These are phyloP conservation scores for Drosophila planitibia DNA, from an alignment of 2,888 invertebrate species.

Conservation along the genomic window DNA sequence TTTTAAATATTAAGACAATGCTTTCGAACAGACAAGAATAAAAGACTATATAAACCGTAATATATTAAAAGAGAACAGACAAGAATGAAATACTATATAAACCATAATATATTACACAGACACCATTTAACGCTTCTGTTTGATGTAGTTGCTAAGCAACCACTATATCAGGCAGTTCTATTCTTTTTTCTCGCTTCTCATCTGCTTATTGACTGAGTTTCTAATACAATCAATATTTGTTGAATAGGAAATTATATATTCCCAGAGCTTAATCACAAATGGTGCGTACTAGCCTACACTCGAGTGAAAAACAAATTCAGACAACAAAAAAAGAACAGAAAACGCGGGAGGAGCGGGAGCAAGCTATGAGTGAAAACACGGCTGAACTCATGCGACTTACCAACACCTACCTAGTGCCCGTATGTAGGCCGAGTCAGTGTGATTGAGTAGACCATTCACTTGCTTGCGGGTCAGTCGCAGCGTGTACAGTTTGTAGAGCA, in stretches of 20 bases:
- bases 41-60: neutral
- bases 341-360: slow-evolving; percentile 49
- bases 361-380: slow-evolving; percentile 68
- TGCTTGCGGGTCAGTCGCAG: slow-evolving; percentile 98
- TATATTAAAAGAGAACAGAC: neutral
- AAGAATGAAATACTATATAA: neutral
- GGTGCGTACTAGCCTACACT: slow-evolving; percentile 13
- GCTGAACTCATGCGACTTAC: slow-evolving; percentile 85
- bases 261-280: neutral
- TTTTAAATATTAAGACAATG: neutral
- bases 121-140: neutral
- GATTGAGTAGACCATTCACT: slow-evolving; percentile 96
- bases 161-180: neutral
- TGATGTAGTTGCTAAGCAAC: neutral
- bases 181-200: neutral
- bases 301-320: neutral
- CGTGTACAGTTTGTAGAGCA: slow-evolving; percentile 99
- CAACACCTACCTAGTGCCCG: slow-evolving; percentile 93
- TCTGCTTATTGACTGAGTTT: neutral
- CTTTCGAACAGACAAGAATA: neutral
- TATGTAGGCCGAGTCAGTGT: slow-evolving; percentile 98
- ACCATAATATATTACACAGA: neutral
- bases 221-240: neutral
- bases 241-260: neutral
- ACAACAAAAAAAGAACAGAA: neutral